Base-by-base conservation (phyloP, 2,888 invertebrate genomes). In the Plebejus melissa region DNA sequence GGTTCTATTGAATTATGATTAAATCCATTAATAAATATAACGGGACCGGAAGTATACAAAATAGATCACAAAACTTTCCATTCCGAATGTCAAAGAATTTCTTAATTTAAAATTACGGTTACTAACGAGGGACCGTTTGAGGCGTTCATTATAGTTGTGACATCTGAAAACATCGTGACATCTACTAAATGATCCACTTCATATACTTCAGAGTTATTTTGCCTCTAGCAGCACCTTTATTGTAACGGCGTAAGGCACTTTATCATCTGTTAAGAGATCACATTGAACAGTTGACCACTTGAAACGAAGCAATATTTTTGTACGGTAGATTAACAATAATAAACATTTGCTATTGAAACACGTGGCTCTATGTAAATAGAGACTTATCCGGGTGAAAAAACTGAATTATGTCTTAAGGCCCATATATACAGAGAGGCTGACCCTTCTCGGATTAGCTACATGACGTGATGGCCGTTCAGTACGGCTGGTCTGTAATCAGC, bases 161-260 rank as follows among this genome's bases (percentile, higher is more conserved):
- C 72, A 72, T 54, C 28, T 50, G 72, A 50, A 72, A 46, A 72
- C 46, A 32, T 54, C 50, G 54, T 72, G 72, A 72, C 72, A 50
- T 54, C 70, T 7, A 41, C 32, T 72, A 72, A 72, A 72, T 32
- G 65, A 65, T 65, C 32, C 32, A 65, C 65, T 60, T 60, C 60
- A 50, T 28, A 54, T 16, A 16, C 4, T 54, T 54, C 16, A 54
- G 54, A 54, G 16, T 16, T 16, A 54, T 54, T 54, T 54, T 16
- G 54, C 54, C 54, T 16, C 16, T 11, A 54, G 4, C 16, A 4
- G 54, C 4, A 54, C 54, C 16, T 16, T 54, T 4, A 1, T 16
- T 3, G 16, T 13, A 54, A 54, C 54, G 54, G 1, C 2, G 4
- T 54, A 54, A 54, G 54, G 54, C 4, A 16, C 0, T 4, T 16